A percentile compares a stretch with the other conserved stretches of the same genome.
Evolutionary conservation across 2,113 vertebrate genomes (phyloP).

Genomic region (Callipepla squamata): DNA sequence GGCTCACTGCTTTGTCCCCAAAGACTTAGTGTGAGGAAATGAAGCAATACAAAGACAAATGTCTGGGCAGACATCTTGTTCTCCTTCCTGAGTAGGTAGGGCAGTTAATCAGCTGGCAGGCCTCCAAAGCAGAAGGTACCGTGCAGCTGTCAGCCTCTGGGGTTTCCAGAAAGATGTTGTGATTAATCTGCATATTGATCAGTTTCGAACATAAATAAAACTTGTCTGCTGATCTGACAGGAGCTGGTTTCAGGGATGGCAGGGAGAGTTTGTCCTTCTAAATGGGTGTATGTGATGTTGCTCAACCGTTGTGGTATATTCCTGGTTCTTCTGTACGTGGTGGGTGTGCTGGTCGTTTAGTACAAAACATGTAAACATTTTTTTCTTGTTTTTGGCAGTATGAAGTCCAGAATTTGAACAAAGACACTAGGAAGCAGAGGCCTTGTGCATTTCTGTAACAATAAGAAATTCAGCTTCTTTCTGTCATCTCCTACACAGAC

Average conservation of each 20-base stretch:
- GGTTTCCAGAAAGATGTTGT: not conserved
- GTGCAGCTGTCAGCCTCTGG: constrained; percentile 37
- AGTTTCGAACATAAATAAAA: not conserved
- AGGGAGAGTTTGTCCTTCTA: not conserved
- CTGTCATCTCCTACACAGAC: not conserved
- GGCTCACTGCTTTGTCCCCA: not conserved
- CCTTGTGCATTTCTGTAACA: not conserved
- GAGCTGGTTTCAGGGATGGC: not conserved
- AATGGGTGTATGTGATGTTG: not conserved
- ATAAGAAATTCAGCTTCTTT: not conserved
- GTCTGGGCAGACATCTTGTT: not conserved
- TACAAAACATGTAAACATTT: not conserved
- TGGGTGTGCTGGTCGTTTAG: not conserved
- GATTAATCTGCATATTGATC: not conserved
- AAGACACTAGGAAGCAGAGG: not conserved
- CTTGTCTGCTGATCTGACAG: not conserved
- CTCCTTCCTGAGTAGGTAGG: not conserved
- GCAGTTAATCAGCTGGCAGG: not conserved
- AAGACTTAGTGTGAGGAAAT: not conserved
- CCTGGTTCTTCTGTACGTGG: fast-evolving
- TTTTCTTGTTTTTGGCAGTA: not conserved
- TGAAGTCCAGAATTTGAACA: not conserved
- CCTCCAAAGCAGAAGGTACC: not conserved
- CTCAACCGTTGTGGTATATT: not conserved
- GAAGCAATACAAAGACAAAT: not conserved